These are phyloP conservation scores for Lates calcarifer DNA, from an alignment of 2,113 vertebrate genomes.

Conservation along the genomic window DNA sequence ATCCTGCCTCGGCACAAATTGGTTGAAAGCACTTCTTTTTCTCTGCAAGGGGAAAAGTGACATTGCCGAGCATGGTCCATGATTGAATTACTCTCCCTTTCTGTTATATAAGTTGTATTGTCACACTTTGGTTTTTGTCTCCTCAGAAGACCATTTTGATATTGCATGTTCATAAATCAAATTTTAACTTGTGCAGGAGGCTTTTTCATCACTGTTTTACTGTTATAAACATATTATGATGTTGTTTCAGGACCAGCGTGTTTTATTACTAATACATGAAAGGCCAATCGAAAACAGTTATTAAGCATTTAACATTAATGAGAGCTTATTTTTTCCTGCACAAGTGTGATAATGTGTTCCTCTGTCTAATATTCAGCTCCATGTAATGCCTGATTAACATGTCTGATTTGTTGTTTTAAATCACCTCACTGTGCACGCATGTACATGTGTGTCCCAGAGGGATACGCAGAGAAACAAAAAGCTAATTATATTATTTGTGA, in stretches of 20 bases:
- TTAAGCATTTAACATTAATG: neutral
- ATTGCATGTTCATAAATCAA: neutral
- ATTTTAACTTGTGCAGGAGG: neutral
- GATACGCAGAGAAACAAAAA: constrained; percentile 5
- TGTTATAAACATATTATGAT: neutral
- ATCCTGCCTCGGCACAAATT: constrained; percentile 74
- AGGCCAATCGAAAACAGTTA: neutral
- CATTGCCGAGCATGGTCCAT: constrained; percentile 33
- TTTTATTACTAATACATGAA: constrained; percentile 4
- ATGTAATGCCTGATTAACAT: constrained; percentile 30
- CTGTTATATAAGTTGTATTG: constrained; percentile 49
- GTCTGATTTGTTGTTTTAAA: constrained; percentile 21
- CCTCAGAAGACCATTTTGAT: constrained; percentile 16
- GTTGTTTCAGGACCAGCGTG: neutral
- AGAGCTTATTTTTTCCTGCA: constrained; percentile 15
- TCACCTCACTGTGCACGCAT: neutral
- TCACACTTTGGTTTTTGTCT: constrained; percentile 1
- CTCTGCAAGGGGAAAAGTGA: constrained; percentile 37
- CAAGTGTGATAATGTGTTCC: constrained; percentile 16
- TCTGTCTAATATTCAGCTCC: constrained; percentile 14
- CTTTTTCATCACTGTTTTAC: constrained; percentile 1
- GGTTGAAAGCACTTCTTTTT: constrained; percentile 69
- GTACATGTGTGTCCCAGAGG: neutral
- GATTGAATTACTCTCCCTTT: constrained; percentile 42
- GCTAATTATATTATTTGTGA: constrained; percentile 39